Evolutionary conservation across 2,797 vertebrate genomes (phyloP).

Genomic region (Protosalanx chinensis): DNA sequence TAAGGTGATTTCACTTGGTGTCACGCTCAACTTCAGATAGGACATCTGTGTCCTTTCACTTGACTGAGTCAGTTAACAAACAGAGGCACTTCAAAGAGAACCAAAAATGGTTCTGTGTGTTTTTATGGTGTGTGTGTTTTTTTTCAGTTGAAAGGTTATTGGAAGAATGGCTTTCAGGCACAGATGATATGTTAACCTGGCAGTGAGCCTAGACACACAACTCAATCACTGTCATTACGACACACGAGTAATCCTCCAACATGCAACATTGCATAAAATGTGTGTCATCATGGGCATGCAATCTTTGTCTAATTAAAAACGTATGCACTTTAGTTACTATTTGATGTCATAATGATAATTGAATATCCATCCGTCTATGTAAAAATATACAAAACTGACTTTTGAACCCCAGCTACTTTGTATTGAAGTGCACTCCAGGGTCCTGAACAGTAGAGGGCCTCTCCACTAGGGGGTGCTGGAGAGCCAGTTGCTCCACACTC

Average conservation of each 20-base stretch:
- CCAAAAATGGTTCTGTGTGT: slow-evolving; percentile 25
- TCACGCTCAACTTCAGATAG: slow-evolving; percentile 56
- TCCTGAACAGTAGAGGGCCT: background rate
- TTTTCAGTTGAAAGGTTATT: slow-evolving; percentile 42
- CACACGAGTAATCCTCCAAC: slow-evolving; percentile 25
- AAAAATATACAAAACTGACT: background rate
- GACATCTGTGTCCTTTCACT: slow-evolving; percentile 40
- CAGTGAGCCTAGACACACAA: slow-evolving; percentile 29
- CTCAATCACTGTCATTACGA: slow-evolving; percentile 31
- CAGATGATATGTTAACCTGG: slow-evolving; percentile 38
- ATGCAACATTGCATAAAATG: slow-evolving; percentile 20
- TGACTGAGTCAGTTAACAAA: slow-evolving; percentile 42
- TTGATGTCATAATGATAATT: background rate
- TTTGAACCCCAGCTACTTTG: background rate
- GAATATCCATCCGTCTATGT: background rate
- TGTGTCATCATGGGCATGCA: background rate
- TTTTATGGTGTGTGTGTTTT: too few species aligned
- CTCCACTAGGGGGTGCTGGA: slow-evolving; percentile 54
- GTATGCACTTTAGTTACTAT: background rate
- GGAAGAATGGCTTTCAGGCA: slow-evolving; percentile 42
- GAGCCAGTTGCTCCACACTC: slow-evolving; percentile 9
- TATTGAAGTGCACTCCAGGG: background rate
- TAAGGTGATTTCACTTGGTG: slow-evolving; percentile 61
- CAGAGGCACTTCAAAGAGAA: slow-evolving; percentile 55
- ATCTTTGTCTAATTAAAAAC: too few species aligned